Evolutionary conservation across 2,113 vertebrate species (phyloP).

Genomic region (Sphaerodactylus townsendi): DNA sequence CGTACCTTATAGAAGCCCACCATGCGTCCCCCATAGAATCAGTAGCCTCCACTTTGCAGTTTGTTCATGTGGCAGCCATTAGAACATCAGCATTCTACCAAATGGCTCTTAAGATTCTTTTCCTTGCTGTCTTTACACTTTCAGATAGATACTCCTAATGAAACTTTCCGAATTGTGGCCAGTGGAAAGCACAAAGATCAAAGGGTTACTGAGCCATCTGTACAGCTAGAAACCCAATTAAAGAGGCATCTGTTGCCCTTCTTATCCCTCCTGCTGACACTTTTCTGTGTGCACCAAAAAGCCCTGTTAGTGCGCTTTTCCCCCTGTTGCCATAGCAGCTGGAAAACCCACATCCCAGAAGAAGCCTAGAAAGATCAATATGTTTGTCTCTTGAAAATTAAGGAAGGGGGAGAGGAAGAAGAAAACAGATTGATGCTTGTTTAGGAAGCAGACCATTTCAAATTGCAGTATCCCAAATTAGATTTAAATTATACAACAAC

Average conservation of each 20-base stretch:
- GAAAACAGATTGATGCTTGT: background rate
- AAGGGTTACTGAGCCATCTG: conserved; percentile 23
- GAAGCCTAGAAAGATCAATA: conserved; percentile 24
- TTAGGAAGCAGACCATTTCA: conserved; percentile 1
- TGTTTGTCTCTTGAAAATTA: background rate
- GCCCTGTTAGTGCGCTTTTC: conserved; percentile 47
- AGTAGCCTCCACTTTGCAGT: too few species aligned
- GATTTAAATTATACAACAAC: conserved; percentile 10
- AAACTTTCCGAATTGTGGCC: conserved; percentile 9
- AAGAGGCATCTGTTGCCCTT: conserved; percentile 48
- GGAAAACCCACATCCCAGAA: conserved; percentile 42
- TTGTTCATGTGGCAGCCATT: background rate
- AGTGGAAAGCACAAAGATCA: conserved; percentile 10
- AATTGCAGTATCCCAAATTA: background rate
- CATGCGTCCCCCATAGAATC: background rate
- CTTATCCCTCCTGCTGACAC: conserved; percentile 31
- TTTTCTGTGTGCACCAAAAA: conserved; percentile 42
- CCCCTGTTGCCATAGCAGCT: conserved; percentile 62
- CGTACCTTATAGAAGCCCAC: background rate
- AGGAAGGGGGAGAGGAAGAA: background rate
- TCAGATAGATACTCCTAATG: background rate
- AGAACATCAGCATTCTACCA: background rate
- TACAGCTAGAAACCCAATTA: conserved; percentile 26
- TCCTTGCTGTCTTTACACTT: conserved; percentile 1
- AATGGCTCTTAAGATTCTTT: conserved; percentile 24